Conservation (phyloP, 23 tunicate species). For the Ciona savignyi region DNA sequence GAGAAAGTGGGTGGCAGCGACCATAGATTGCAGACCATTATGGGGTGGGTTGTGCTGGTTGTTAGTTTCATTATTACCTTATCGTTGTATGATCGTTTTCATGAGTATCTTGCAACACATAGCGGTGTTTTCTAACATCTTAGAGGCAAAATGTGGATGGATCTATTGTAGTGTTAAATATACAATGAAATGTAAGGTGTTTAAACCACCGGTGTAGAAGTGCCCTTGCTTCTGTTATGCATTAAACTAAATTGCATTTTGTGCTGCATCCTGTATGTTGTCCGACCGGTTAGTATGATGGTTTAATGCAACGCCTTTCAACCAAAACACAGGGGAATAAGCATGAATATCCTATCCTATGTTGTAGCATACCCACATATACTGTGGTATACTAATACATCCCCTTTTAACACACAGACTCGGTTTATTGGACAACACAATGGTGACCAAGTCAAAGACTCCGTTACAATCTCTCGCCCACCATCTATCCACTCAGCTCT, state of each 20-base stretch:
- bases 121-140: no score
- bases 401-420: constrained; percentile 19
- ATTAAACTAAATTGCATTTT: no score
- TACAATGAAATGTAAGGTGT: no score
- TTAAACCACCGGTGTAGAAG: neutral
- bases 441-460: constrained; percentile 15
- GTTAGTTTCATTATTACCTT: neutral
- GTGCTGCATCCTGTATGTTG: neutral
- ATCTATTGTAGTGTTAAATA: no score
- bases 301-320: no score
- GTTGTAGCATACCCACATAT: no score
- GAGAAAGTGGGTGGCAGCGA: constrained; percentile 35
- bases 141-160: no score
- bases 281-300: neutral
- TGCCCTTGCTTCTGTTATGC: no score
- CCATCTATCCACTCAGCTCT: constrained; percentile 28
- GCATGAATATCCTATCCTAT: no score
- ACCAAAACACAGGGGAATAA: no score
- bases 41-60: constrained; percentile 15
- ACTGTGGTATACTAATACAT: neutral
- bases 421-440: constrained; percentile 46
- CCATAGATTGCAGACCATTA: constrained; percentile 34
- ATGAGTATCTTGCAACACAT: no score
- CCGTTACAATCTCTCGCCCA: constrained; percentile 70
- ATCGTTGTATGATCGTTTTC: no score